Conservation (phyloP, 1,140 invertebrate species). For the Brevipalpus yothersi region DNA sequence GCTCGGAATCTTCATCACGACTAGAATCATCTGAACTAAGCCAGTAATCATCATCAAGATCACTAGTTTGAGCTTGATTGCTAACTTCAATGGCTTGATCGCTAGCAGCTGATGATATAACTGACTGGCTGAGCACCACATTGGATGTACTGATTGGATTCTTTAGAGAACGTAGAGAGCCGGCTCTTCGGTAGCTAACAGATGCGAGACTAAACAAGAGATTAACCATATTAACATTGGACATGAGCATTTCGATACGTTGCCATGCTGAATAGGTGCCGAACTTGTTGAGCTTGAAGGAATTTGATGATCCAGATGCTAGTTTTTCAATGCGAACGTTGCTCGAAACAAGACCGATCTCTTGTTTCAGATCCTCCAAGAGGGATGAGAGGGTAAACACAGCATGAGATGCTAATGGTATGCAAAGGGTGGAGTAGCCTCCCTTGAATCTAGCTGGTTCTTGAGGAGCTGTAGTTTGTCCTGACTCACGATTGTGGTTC, state of each 20-base stretch:
- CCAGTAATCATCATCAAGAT: not conserved
- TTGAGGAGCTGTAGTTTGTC: not conserved
- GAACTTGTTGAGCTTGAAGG: slow-evolving; percentile 8
- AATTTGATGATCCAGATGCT: not conserved
- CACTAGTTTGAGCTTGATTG: not conserved
- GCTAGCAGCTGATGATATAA: not conserved
- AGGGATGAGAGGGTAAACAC: slow-evolving; percentile 35
- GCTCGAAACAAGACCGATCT: slow-evolving; percentile 14
- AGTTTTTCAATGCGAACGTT: not conserved
- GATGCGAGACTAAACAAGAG: slow-evolving; percentile 60
- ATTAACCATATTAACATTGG: slow-evolving; percentile 41
- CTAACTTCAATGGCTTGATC: not conserved
- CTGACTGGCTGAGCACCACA: not conserved
- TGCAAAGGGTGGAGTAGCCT: slow-evolving; percentile 34
- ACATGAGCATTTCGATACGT: slow-evolving; percentile 35
- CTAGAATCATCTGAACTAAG: slow-evolving; percentile 2
- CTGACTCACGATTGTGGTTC: not conserved
- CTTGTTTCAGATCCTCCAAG: slow-evolving; percentile 38
- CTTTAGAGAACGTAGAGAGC: slow-evolving; percentile 5
- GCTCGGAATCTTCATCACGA: slow-evolving; percentile 54
- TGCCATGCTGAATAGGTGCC: slow-evolving; percentile 35
- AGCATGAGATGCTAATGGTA: slow-evolving; percentile 46
- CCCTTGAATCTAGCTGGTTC: not conserved
- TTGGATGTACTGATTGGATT: not conserved
- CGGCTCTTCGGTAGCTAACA: slow-evolving; percentile 57